Conservation (phyloP, 2,888 invertebrate species). For the Nemotelus nigrinus region DNA sequence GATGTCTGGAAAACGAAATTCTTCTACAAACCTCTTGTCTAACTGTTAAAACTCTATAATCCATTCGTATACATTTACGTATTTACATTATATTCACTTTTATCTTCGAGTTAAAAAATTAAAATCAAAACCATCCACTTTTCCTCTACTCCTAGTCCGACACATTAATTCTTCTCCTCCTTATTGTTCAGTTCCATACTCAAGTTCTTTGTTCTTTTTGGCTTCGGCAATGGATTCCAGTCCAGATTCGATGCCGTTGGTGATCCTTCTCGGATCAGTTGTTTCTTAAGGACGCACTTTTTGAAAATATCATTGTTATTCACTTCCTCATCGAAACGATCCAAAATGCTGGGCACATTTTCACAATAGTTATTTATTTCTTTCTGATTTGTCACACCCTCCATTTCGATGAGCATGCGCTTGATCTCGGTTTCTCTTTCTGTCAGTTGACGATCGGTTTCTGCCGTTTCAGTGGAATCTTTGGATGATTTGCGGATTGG, state of each 20-base stretch:
- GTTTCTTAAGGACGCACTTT: constrained; percentile 60
- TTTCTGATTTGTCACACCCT: constrained; percentile 47
- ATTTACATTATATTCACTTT: no score
- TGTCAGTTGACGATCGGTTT: constrained; percentile 53
- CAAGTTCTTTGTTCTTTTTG: constrained; percentile 60
- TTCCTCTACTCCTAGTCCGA: no score
- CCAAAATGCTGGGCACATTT: constrained; percentile 25
- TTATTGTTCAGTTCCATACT: constrained; percentile 50
- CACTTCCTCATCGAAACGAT: constrained; percentile 32
- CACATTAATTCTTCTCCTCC: background rate
- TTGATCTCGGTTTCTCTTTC: constrained; percentile 54
- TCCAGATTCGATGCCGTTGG: constrained; percentile 63
- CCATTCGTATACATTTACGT: no score
- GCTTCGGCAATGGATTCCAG: constrained; percentile 65
- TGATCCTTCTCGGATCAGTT: constrained; percentile 59
- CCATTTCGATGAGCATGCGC: constrained; percentile 53
- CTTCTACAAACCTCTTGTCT: no score
- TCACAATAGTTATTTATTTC: constrained; percentile 46
- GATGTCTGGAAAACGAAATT: no score
- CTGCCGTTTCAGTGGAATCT: constrained; percentile 35
- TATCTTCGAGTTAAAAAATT: no score
- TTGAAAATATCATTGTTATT: constrained; percentile 56
- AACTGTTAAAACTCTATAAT: no score
- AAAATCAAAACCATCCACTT: no score
- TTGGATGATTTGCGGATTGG: constrained; percentile 49